A percentile compares a stretch with the other conserved stretches of the same genome.
These are phyloP conservation scores for Phyllotis vaccarum DNA, from an alignment of 2,797 vertebrate genomes.

Conservation along the genomic window DNA sequence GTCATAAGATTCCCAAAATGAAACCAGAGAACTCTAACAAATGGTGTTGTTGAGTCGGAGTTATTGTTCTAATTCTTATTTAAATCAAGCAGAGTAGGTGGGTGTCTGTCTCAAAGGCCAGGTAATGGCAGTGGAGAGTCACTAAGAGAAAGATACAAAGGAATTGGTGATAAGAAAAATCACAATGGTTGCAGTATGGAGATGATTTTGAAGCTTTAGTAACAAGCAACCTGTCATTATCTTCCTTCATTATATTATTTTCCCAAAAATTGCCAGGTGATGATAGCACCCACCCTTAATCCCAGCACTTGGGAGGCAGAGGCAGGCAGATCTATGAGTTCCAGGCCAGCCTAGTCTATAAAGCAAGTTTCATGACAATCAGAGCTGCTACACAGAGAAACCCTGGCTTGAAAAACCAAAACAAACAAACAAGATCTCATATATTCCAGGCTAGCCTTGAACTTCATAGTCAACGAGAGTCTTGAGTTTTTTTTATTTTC, in stretches of 20 bases:
- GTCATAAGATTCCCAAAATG: neutral
- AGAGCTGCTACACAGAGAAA: neutral
- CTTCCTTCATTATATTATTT: neutral
- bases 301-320: neutral
- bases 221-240: neutral
- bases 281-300: neutral
- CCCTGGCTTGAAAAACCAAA: neutral
- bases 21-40: neutral
- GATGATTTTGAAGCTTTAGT: neutral
- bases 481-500: neutral
- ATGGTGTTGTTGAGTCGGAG: neutral
- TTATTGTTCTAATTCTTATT: neutral
- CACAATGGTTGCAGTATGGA: neutral
- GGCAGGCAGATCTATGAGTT: neutral
- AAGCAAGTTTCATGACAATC: neutral
- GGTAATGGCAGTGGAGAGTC: neutral
- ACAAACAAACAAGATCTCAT: neutral
- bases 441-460: neutral
- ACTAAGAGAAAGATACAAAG: neutral
- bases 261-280: neutral
- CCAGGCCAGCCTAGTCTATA: neutral
- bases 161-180: slow-evolving; percentile 12
- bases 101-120: neutral
- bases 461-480: neutral
- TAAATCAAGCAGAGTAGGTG: slow-evolving; percentile 17